Evolutionary conservation across 1,140 invertebrate genomes (phyloP), one percentile per base, ranked within the genome.

Genomic region (Dolichoris vasculosae): DNA sequence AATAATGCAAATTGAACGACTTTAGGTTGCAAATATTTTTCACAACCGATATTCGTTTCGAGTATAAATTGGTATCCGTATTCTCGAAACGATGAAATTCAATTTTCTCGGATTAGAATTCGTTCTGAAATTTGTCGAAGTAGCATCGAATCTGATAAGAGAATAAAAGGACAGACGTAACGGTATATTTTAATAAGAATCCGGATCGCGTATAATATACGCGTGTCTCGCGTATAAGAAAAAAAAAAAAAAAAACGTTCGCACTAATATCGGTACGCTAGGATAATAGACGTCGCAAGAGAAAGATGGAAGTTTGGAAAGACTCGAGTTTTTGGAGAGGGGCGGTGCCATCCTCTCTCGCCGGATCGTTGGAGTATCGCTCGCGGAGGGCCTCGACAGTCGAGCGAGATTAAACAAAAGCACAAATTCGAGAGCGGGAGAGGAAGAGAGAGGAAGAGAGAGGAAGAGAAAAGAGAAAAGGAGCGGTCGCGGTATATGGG

Each of bases 341-440:
- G 76, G 76, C 83, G 83, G 59, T 67, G 48, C 83, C 78, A 35
- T 48, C 32, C 38, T 35, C 76, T 78, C 76, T 23, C 32, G 30
- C 46, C 8, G 17, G 75, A 77, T n/a, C n/a, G 38, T 69, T 67
- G 7, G 77, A 79, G 77, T 40, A 63, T 79, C n/a, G 78, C 78
- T n/a, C 40, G 79, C 55, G 80, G 78, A 86, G 83, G 84, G 86
- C 2, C 23, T 59, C 55, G 55, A 59, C 32, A 79, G 35, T 20
- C 79, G 82, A 86, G 83, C 87, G 88, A 89, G 89, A 92, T 92
- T 91, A 92, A 92, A 90, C 89, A 91, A 89, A 90, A 89, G 90
- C 88, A 89, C 48, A 76, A 30, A 43, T 67, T 26, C 38, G 35
- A 35, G 73, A 13, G 76, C 11, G 76, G 30, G 83, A 2, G 63